Base-by-base conservation (phyloP, 2,888 invertebrate species). In the Stictocephala bisonia region DNA sequence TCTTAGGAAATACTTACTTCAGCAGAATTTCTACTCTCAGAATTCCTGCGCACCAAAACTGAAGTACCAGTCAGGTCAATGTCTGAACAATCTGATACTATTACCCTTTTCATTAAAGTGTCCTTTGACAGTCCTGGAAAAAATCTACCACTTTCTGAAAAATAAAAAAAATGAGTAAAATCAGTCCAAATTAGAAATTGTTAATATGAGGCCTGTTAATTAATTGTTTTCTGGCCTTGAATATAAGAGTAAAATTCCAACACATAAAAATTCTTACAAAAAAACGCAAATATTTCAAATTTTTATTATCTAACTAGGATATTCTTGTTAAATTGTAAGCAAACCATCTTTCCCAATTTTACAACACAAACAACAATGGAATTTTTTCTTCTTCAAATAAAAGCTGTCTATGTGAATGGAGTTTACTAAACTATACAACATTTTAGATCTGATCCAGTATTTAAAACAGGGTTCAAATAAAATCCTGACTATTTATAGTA, bases 1-100 rank as follows among this genome's bases (percentile, higher is more conserved):
- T n/a, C n/a, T n/a, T n/a, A n/a, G n/a, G n/a, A n/a, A 64, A 24
- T 18, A 35, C 51, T 69, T 20, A 69, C 69, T 27, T 69, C 69
- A 24, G 35, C 2, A n/a, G 69, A 51, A 26, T 40, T 69, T 13
- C 51, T 2, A 18, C 53, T 69, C 26, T 69, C 69, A 13, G 40
- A n/a, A 1, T 26, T 1, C 24, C 69, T 31, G 18, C 53, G 53
- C 15, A 69, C 69, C 13, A 69, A 40, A n/a, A 69, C 40, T 13
- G 69, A 51, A 6, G 26, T 53, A n/a, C 69, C 69, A 9, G 40
- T 9, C 0, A 69, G 40, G 20, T 69, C 53, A 0, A 26, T 53
- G 20, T 69, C 69, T 40, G 53, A 53, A 18, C 69, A 69, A 26
- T 69, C 69, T 9, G 69, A 53, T 9, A 69, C 53, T 7, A 53